These are phyloP conservation scores for Allacma fusca DNA, from an alignment of 2,888 invertebrate species.

Conservation along the genomic window DNA sequence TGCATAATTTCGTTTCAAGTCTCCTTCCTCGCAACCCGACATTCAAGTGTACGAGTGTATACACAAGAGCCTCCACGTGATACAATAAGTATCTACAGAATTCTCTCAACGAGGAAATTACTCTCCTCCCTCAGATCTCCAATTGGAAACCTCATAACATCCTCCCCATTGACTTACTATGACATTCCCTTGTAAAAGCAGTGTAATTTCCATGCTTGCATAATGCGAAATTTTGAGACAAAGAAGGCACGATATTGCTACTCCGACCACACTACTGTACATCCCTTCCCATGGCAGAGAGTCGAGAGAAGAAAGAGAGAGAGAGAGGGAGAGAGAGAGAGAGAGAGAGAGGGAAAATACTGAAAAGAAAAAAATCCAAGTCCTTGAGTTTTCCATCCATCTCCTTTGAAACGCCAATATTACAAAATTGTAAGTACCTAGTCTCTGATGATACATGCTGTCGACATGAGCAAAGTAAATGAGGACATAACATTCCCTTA, in stretches of 20 bases:
- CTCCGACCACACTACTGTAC: too few species aligned
- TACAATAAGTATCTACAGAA: not conserved
- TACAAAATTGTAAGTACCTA: not conserved
- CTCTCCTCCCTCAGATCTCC: not conserved
- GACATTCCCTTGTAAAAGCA: not conserved
- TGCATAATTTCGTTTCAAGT: slow-evolving; percentile 12
- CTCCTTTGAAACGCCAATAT: slow-evolving; percentile 19
- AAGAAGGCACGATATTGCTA: not conserved
- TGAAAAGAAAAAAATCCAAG: not conserved
- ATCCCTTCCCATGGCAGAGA: not conserved
- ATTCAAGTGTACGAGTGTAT: not conserved
- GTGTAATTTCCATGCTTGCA: not conserved
- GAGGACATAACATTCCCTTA: too few species aligned
- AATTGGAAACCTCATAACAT: not conserved
- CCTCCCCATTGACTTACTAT: not conserved
- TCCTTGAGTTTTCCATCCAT: slow-evolving; percentile 10
- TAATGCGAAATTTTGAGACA: not conserved
- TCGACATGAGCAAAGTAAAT: too few species aligned
- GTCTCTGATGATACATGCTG: too few species aligned
- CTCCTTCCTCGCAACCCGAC: not conserved
- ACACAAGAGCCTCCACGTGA: too few species aligned
- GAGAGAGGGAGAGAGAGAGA: not conserved
- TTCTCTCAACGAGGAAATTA: not conserved
- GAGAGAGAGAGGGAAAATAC: not conserved
- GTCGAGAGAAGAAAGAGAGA: not conserved